Evolutionary conservation across 2,888 invertebrate genomes (phyloP), one percentile per base, ranked within the genome.

Genomic region (Dryocosmus kuriphilus): DNA sequence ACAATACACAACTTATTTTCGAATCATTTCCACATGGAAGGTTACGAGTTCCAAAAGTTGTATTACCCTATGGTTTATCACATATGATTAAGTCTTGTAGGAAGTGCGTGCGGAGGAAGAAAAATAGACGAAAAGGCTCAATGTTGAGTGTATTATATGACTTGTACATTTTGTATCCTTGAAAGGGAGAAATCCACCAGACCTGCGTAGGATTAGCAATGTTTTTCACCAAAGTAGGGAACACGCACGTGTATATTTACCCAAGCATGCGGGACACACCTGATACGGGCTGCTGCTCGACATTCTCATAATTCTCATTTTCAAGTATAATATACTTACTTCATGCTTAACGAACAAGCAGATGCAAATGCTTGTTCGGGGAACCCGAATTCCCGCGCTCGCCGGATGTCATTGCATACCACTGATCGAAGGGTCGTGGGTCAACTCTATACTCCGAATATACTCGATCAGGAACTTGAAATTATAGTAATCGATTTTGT

Each of bases 231-330:
- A 51, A 51, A 32, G 19, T 16, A 0, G 16, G 75, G 74, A 78
- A 80, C 77, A 71, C 80, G 83, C 79, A 80, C 84, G 79, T 75
- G 80, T 41, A 77, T 67, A 57, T 74, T 62, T 65, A 61, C 30
- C 75, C 78, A 80, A 79, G 85, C 85, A 84, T 35, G 85, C 83
- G 82, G 78, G 80, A 80, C 82, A 80, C 82, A 81, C 84, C 82
- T 74, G 73, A 81, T 80, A 82, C 83, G 79, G 82, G 79, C 75
- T 61, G 76, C 77, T 77, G 62, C 78, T 57, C 74, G 78, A 57
- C 80, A 67, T 80, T 77, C 81, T 78, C 83, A 61, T 85, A 79
- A 85, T 83, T 85, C 83, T 83, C 80, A 78, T 83, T 84, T 85
- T 85, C 81, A 83, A 81, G 83, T 81, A 81, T 74, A 51, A 27